A percentile compares a stretch with the other conserved stretches of the same genome.
Evolutionary conservation across 2,888 invertebrate species (phyloP).

Genomic region (Fissipunctia ypsillon): DNA sequence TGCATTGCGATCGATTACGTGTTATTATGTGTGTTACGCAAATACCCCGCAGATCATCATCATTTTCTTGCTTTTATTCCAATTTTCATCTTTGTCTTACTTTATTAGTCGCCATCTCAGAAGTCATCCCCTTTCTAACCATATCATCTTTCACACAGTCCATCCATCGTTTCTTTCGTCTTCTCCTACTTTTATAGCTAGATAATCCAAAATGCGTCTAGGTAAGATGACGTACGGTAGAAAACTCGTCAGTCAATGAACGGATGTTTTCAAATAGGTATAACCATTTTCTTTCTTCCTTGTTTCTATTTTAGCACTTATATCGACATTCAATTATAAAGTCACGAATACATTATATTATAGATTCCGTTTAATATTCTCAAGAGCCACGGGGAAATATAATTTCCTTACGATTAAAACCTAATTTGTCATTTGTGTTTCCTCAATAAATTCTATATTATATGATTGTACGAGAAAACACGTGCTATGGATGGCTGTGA

Average conservation of each 20-base stretch:
- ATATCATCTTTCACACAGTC: too few relatives aligned
- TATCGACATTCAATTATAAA: constrained; percentile 20
- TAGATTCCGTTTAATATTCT: constrained; percentile 53
- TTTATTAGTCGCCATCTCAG: background rate
- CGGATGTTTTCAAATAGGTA: constrained; percentile 19
- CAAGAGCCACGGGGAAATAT: constrained; percentile 54
- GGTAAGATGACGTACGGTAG: background rate
- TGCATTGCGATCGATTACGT: background rate
- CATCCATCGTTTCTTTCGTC: background rate
- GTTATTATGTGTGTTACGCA: background rate
- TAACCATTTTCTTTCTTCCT: constrained; percentile 39
- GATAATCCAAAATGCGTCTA: background rate
- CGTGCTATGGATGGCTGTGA: constrained; percentile 10
- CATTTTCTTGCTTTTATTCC: background rate
- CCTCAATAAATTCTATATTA: constrained; percentile 51
- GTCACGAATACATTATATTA: constrained; percentile 42
- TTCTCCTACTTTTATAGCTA: background rate
- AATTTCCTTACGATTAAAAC: constrained; percentile 50
- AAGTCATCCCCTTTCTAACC: background rate
- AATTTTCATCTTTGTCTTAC: background rate
- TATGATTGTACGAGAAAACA: constrained; percentile 17
- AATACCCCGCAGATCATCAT: background rate
- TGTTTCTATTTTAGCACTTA: constrained; percentile 26
- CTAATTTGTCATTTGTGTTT: constrained; percentile 51
- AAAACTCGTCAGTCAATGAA: background rate